phyloP scores from a whole-genome alignment of 2,797 vertebrate species.

The Myoxocephalus aenaeus region DNA sequence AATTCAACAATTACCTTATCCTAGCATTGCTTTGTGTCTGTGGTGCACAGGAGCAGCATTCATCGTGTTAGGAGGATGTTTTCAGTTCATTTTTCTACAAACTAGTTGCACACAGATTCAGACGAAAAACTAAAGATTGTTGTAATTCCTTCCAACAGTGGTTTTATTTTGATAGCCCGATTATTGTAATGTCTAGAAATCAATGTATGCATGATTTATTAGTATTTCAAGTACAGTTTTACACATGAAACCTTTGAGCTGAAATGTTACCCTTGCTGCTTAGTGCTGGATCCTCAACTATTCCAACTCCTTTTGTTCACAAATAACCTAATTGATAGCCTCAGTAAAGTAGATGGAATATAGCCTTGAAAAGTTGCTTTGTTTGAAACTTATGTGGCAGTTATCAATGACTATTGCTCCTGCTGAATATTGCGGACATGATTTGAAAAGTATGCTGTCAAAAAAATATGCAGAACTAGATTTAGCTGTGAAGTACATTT shows the following conservation, averaged over 20 bases:
- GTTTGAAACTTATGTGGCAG: constrained; percentile 68
- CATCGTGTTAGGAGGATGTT: constrained; percentile 4
- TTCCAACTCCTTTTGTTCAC: constrained; percentile 31
- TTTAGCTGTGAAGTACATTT: constrained; percentile 67
- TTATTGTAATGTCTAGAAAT: constrained; percentile 12
- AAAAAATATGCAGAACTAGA: constrained; percentile 62
- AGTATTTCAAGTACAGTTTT: neutral
- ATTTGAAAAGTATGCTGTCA: constrained; percentile 66
- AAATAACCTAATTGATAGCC: constrained; percentile 27
- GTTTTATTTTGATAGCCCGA: neutral
- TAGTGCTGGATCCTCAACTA: constrained; percentile 13
- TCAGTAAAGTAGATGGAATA: constrained; percentile 31
- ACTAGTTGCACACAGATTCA: constrained; percentile 8
- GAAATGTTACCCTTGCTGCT: constrained; percentile 20
- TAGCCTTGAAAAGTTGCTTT: constrained; percentile 64
- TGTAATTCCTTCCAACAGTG: neutral
- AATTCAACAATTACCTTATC: constrained; percentile 27
- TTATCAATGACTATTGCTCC: constrained; percentile 67
- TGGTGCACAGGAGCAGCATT: neutral
- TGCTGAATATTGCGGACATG: constrained; percentile 67
- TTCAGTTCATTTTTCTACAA: neutral
- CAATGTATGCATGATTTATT: constrained; percentile 8
- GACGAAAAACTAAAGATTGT: neutral
- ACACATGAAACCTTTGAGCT: constrained; percentile 18
- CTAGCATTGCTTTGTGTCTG: constrained; percentile 18